Conservation (phyloP, 2,113 vertebrate species). For the Nothocercus julius region DNA sequence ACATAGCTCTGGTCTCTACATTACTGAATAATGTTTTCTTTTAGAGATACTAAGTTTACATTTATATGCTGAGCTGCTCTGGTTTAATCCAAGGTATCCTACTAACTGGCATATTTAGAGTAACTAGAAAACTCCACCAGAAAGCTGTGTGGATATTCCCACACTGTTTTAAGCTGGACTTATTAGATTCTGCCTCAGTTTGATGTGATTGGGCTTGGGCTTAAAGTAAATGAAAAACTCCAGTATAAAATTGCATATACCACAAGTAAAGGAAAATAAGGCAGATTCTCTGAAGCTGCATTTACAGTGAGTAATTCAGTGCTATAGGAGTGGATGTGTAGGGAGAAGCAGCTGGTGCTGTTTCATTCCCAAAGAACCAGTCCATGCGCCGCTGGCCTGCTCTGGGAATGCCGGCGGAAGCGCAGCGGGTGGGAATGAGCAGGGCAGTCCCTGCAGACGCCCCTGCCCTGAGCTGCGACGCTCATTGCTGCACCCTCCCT, state of each 20-base stretch:
- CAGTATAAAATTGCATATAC: background rate
- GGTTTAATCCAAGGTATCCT: background rate
- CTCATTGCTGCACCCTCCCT: background rate
- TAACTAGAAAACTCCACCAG: background rate
- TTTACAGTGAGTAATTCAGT: background rate
- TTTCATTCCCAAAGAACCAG: background rate
- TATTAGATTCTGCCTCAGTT: constrained; percentile 6
- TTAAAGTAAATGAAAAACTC: background rate
- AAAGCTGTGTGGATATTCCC: background rate
- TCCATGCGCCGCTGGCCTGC: rapidly evolving
- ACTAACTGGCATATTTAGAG: background rate
- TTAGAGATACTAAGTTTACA: background rate
- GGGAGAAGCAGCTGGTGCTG: background rate
- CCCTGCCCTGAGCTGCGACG: background rate
- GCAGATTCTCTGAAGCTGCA: background rate
- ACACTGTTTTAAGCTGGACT: background rate
- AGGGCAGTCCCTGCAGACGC: background rate
- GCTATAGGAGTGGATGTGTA: background rate
- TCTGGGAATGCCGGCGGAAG: background rate
- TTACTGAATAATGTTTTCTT: constrained; percentile 30
- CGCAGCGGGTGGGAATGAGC: background rate
- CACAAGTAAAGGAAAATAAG: background rate
- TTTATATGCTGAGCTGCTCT: background rate
- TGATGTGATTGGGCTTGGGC: background rate
- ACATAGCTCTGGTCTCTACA: background rate